phyloP scores from a whole-genome alignment of 2,888 invertebrate genomes.

The Fragum whitleyi region DNA sequence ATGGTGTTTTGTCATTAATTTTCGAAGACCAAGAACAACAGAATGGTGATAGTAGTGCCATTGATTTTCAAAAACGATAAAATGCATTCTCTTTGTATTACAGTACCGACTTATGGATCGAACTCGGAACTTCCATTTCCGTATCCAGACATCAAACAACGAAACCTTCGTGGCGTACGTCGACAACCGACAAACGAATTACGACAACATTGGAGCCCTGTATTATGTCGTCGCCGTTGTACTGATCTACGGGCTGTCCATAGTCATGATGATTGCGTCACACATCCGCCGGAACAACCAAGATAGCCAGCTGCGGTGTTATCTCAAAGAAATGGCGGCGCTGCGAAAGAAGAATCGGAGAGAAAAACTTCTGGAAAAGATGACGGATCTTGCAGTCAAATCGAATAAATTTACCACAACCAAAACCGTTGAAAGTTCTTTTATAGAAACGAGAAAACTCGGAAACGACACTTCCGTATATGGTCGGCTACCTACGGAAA shows the following conservation, averaged over 20 bases:
- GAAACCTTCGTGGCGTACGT: conserved; percentile 74
- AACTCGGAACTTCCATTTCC: conserved; percentile 70
- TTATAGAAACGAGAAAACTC: conserved; percentile 31
- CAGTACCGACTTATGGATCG: conserved; percentile 71
- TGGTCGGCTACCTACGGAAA: conserved; percentile 59
- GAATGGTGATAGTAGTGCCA: too few relatives aligned
- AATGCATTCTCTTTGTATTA: too few relatives aligned
- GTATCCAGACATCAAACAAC: conserved; percentile 69
- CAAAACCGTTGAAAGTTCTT: conserved; percentile 38
- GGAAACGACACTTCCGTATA: conserved; percentile 38
- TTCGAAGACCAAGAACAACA: too few relatives aligned
- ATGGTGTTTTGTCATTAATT: too few relatives aligned
- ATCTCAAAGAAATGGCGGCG: conserved; percentile 83
- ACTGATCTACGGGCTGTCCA: conserved; percentile 83
- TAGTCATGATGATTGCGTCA: conserved; percentile 84
- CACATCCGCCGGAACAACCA: conserved; percentile 84
- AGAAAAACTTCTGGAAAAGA: conserved; percentile 77
- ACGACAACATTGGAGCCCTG: conserved; percentile 82
- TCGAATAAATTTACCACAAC: conserved; percentile 37
- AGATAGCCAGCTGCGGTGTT: conserved; percentile 81
- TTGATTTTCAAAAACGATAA: too few relatives aligned
- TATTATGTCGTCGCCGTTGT: conserved; percentile 85
- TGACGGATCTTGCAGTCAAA: conserved; percentile 67
- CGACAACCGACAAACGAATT: conserved; percentile 70
- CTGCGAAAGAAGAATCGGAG: conserved; percentile 79